phyloP scores from a whole-genome alignment of 2,113 vertebrate species.

The Halcyon senegalensis region DNA sequence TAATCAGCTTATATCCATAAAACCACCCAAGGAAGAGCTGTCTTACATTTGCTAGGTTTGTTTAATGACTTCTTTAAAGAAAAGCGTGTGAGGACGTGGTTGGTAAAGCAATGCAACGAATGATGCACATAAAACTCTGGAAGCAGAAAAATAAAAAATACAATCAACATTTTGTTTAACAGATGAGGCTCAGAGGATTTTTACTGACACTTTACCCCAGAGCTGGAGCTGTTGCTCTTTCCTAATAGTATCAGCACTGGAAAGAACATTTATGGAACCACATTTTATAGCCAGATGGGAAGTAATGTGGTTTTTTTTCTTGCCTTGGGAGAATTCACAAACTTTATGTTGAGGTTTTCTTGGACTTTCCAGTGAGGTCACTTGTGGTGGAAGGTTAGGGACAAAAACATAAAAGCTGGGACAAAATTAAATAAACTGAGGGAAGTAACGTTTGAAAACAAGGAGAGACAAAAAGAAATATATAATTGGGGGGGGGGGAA shows the following conservation, averaged over 20 bases:
- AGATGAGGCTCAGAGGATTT: neutral
- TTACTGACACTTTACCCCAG: neutral
- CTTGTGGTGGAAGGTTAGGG: neutral
- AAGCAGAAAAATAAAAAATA: neutral
- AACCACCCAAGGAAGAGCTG: neutral
- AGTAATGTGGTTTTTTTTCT: neutral
- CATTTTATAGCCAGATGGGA: neutral
- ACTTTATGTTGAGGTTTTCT: neutral
- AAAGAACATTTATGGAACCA: neutral
- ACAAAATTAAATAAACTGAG: neutral
- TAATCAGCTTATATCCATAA: neutral
- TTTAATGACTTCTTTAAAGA: neutral
- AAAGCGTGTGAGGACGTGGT: neutral
- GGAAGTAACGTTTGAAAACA: neutral
- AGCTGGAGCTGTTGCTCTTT: neutral
- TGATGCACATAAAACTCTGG: neutral
- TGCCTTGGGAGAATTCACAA: neutral
- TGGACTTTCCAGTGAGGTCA: conserved; percentile 49
- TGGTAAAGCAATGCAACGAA: neutral
- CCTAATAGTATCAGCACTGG: neutral
- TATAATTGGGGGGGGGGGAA: neutral
- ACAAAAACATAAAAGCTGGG: neutral
- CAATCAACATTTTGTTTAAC: neutral
- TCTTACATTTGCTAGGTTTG: neutral
- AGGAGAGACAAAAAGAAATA: neutral